Evolutionary conservation across 2,888 invertebrate species (phyloP).

Genomic region (Agapostemon virescens): DNA sequence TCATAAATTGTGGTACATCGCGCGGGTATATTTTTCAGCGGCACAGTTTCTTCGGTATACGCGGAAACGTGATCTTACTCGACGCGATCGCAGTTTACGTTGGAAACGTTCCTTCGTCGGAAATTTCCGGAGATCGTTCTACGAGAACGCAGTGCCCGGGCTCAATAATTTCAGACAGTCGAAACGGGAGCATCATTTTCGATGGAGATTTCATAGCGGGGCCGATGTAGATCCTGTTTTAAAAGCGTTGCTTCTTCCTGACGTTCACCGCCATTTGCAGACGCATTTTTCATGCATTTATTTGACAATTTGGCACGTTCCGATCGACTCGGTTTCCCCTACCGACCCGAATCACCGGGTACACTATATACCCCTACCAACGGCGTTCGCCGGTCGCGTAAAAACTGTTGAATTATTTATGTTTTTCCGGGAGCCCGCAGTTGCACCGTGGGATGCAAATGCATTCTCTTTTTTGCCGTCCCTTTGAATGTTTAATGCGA

Average conservation of each 20-base stretch:
- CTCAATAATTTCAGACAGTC: conserved; percentile 42
- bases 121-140: conserved; percentile 10
- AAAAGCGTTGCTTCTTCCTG: conserved; percentile 28
- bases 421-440: conserved; percentile 73
- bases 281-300: conserved; percentile 69
- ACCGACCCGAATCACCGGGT: conserved; percentile 48
- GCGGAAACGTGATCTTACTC: not conserved
- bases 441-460: conserved; percentile 77
- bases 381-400: conserved; percentile 56
- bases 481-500: conserved; percentile 78
- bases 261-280: conserved; percentile 13
- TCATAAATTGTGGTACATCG: not conserved
- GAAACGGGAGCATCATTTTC: conserved; percentile 34
- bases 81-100: not conserved
- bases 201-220: conserved; percentile 48
- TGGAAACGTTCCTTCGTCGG: not conserved
- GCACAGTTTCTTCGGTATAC: not conserved
- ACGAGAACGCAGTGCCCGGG: conserved; percentile 1
- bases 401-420: conserved; percentile 80
- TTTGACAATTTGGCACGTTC: conserved; percentile 73
- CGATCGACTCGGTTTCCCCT: conserved; percentile 49
- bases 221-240: conserved; percentile 22
- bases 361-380: not conserved
- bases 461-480: conserved; percentile 75
- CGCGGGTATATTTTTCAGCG: not conserved